Conservation (phyloP, 2,888 invertebrate species). For the Brenthis daphne region DNA sequence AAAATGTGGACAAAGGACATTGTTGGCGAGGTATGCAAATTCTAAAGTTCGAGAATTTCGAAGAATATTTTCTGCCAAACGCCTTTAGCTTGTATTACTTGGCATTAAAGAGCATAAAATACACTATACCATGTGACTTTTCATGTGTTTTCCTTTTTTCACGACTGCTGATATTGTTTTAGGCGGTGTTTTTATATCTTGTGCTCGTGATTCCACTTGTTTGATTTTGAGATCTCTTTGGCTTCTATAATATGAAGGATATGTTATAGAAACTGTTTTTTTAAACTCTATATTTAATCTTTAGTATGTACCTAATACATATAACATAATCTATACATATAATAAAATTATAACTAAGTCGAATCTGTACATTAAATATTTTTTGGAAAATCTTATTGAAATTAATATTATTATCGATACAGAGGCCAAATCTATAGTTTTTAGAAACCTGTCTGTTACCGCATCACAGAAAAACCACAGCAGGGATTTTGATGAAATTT, state of each 20-base stretch:
- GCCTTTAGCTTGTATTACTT: constrained; percentile 19
- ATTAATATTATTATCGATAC: too few relatives aligned
- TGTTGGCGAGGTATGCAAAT: constrained; percentile 42
- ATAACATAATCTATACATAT: too few relatives aligned
- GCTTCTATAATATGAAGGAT: background rate
- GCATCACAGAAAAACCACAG: too few relatives aligned
- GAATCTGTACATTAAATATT: too few relatives aligned
- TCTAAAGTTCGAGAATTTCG: constrained; percentile 37
- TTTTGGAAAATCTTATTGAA: too few relatives aligned
- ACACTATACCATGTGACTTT: constrained; percentile 10
- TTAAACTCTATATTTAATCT: too few relatives aligned
- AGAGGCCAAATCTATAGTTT: too few relatives aligned
- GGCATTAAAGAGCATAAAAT: constrained; percentile 6
- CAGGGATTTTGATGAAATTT: too few relatives aligned
- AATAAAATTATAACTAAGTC: too few relatives aligned
- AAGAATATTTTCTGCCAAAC: constrained; percentile 10
- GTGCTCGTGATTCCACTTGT: constrained; percentile 10
- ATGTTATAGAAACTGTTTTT: too few relatives aligned
- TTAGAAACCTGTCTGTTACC: too few relatives aligned
- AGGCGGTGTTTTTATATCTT: constrained; percentile 18
- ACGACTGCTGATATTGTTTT: constrained; percentile 25
- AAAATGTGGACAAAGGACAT: constrained; percentile 43
- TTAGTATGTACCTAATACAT: too few relatives aligned
- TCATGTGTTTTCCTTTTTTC: constrained; percentile 26
- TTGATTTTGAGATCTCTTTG: constrained; percentile 20